Percentiles rank a stretch among this genome's conserved stretches.
Conservation (phyloP, 1,140 invertebrate genomes). For the Meloidogyne exigua region DNA sequence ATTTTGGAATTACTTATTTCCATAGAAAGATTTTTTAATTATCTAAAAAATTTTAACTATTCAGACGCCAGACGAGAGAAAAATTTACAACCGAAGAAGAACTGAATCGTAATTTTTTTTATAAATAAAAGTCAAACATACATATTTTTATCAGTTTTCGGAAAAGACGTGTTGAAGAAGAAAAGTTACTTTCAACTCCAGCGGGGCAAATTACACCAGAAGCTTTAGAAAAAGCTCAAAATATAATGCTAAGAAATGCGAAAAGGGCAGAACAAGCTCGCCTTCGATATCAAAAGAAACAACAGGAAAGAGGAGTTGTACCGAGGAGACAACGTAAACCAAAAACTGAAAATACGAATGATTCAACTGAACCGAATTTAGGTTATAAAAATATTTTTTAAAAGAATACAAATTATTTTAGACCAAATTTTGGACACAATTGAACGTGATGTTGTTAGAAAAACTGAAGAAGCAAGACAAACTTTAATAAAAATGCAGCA, state of each 20-base stretch:
- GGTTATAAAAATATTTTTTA: not conserved
- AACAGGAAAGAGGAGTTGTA: constrained; percentile 33
- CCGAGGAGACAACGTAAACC: constrained; percentile 22
- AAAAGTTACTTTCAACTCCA: constrained; percentile 41
- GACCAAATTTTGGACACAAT: constrained; percentile 34
- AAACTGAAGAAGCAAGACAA: constrained; percentile 36
- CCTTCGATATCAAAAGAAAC: constrained; percentile 37
- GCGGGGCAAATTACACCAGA: constrained; percentile 47
- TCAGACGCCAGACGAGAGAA: constrained; percentile 36
- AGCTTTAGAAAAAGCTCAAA: constrained; percentile 46
- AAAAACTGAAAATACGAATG: constrained; percentile 15
- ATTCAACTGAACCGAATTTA: constrained; percentile 17
- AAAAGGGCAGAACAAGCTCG: constrained; percentile 46
- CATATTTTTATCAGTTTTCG: constrained; percentile 29
- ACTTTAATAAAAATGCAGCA: constrained; percentile 27
- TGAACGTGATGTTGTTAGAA: constrained; percentile 35
- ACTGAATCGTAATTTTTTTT: constrained; percentile 40
- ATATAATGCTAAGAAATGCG: constrained; percentile 45
- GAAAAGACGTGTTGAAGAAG: constrained; percentile 45
- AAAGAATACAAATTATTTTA: not conserved
- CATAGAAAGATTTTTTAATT: not conserved
- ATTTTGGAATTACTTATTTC: too few species aligned
- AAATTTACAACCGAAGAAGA: constrained; percentile 44
- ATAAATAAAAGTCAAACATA: not conserved
- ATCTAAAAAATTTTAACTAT: not conserved